These are phyloP conservation scores for Saguinus midas DNA, from an alignment of 2,113 vertebrate species.

Conservation along the genomic window DNA sequence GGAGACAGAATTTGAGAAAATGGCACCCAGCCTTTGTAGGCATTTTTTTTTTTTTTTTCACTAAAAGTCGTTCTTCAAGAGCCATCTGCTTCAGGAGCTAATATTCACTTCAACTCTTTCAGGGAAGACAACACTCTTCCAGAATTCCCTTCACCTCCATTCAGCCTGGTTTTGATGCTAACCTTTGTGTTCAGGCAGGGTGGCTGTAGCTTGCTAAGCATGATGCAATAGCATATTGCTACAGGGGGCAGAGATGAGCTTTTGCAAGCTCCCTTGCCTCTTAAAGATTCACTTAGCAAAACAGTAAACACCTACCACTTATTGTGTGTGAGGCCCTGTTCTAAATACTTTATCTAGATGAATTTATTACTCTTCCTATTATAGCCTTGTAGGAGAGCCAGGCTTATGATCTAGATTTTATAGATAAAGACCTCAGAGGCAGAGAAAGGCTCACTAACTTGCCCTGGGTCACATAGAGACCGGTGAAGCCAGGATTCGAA, in stretches of 20 bases:
- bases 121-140: not conserved
- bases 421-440: not conserved
- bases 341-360: not conserved
- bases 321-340: not conserved
- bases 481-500: not conserved
- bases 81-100: not conserved
- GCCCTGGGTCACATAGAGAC: not conserved
- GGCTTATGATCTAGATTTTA: not conserved
- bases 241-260: not conserved
- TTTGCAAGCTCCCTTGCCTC: not conserved
- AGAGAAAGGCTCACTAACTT: not conserved
- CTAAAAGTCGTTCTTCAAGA: not conserved
- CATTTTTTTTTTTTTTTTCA: slow-evolving; percentile 16
- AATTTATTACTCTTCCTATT: not conserved
- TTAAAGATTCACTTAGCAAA: not conserved
- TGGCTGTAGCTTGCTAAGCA: not conserved
- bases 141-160: not conserved
- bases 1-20: not conserved
- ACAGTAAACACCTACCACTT: not conserved
- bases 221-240: rapidly evolving
- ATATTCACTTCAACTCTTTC: not conserved
- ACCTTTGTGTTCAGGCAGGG: not conserved
- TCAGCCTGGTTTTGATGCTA: slow-evolving; percentile 22
- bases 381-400: not conserved
- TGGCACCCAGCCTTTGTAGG: not conserved